Base-by-base conservation (phyloP, 2,113 vertebrate species). In the Glareola pratincola region DNA sequence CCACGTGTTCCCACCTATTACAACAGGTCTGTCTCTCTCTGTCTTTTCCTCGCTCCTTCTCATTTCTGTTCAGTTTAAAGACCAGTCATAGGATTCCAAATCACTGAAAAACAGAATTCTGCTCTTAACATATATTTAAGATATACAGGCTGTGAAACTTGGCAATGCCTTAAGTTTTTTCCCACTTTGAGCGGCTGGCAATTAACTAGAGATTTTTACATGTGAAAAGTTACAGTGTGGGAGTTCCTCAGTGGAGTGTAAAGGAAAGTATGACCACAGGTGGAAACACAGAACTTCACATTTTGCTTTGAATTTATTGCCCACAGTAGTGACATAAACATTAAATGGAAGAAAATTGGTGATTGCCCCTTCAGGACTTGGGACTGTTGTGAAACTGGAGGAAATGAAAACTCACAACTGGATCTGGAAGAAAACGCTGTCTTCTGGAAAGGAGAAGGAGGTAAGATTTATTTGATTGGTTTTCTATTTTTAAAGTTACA, bases 221-320 rank as follows among this genome's bases (percentile, higher is more conserved):
- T 41, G 75, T 69, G 53, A 88, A 79, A 54, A 56, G 59, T 86
- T 87, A 67, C 34, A 69, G 64, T 2, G 8, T 71, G 48, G 85
- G 66, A 83, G 72, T 77, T 91, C 83, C 50, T 92, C 51, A 41
- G 32, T 7, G 2, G 50, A 88, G 39, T 17, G 12, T 57, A 74
- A 95, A 88, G 85, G 79, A 92, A 96, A 92, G 47, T 74, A 63
- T 88, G 91, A 94, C 76, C 39, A 36, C 36, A 36, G 37, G n/a
- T 81, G 59, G 68, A 74, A 94, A 74, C 2, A 9, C 32, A 79
- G 4, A 76, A 62, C 23, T 45, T 88, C 8, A 56, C 13, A 8
- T 74, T 90, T 88, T 81, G 39, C 43, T 92, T 90, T 66, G 50
- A 54, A 82, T 50, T 66, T 81, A 83, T 62, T 85, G 56, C 67